A percentile compares a stretch with the other conserved stretches of the same genome.
Evolutionary conservation across 2,888 invertebrate genomes (phyloP).

Genomic region (Charanyca ferruginea): DNA sequence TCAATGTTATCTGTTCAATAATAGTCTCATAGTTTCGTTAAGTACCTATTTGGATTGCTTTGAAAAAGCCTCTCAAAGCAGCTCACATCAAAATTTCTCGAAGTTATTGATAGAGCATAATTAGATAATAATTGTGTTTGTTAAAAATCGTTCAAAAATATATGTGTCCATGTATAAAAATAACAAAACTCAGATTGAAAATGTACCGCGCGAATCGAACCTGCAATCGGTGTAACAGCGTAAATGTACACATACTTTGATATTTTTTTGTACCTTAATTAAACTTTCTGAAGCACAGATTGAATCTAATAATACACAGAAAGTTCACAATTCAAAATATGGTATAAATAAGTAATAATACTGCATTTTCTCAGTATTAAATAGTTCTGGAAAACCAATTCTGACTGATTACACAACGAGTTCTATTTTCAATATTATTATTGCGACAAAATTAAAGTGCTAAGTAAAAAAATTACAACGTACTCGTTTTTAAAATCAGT

Average conservation of each 20-base stretch:
- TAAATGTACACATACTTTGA: constrained; percentile 1
- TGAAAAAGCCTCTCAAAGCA: no score
- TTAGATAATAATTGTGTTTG: no score
- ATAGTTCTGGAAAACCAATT: not conserved
- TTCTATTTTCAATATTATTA: not conserved
- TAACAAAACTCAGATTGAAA: not conserved
- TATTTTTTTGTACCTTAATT: not conserved
- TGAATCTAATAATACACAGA: not conserved
- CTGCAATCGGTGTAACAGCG: constrained; percentile 47
- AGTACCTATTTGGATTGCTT: no score
- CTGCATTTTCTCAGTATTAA: not conserved
- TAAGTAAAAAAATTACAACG: not conserved
- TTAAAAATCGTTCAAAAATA: no score
- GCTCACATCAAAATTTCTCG: no score
- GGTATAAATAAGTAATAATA: not conserved
- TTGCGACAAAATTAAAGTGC: not conserved
- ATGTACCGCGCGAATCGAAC: constrained; percentile 77
- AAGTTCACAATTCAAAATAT: not conserved
- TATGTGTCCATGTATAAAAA: no score
- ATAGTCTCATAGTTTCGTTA: no score
- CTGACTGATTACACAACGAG: not conserved
- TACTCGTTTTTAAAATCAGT: not conserved
- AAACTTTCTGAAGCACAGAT: constrained; percentile 26
- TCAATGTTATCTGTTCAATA: no score
- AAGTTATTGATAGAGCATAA: no score